Evolutionary conservation across 1,140 invertebrate species (phyloP).

Genomic region (Nylanderia fulva): DNA sequence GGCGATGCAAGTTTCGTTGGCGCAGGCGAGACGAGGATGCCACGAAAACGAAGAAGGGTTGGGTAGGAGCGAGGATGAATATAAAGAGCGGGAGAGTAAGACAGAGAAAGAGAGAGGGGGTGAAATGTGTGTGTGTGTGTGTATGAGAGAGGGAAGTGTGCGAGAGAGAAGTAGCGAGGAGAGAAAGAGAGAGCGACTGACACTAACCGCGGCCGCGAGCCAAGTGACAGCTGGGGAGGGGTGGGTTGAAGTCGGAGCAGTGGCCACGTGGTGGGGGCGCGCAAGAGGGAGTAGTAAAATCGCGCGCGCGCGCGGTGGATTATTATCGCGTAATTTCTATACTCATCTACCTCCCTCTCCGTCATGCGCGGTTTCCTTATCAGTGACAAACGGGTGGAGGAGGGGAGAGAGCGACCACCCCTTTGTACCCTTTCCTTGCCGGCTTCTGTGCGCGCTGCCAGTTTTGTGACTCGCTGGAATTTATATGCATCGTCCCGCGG

Average conservation of each 20-base stretch:
- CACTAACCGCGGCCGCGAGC: neutral
- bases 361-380: constrained; percentile 56
- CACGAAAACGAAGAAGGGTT: constrained; percentile 28
- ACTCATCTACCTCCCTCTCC: neutral
- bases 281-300: constrained; percentile 58
- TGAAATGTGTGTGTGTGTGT: too few relatives aligned
- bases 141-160: constrained; percentile 12
- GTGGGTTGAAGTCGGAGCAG: constrained; percentile 52
- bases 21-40: constrained; percentile 30
- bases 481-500: neutral
- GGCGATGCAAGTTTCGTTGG: constrained; percentile 27
- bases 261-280: constrained; percentile 65
- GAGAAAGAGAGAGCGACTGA: constrained; percentile 8
- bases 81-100: neutral
- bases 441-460: neutral
- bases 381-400: neutral
- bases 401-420: constrained; percentile 40
- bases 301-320: constrained; percentile 22
- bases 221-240: constrained; percentile 54
- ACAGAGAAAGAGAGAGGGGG: constrained; percentile 5
- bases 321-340: constrained; percentile 49
- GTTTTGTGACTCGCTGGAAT: constrained; percentile 19
- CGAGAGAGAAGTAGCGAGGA: neutral
- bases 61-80: constrained; percentile 18
- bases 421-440: constrained; percentile 29